A percentile compares a stretch with the other conserved stretches of the same genome.
These are phyloP conservation scores for Caenorhabditis sinica DNA, from an alignment of 2,888 invertebrate genomes.

Conservation along the genomic window DNA sequence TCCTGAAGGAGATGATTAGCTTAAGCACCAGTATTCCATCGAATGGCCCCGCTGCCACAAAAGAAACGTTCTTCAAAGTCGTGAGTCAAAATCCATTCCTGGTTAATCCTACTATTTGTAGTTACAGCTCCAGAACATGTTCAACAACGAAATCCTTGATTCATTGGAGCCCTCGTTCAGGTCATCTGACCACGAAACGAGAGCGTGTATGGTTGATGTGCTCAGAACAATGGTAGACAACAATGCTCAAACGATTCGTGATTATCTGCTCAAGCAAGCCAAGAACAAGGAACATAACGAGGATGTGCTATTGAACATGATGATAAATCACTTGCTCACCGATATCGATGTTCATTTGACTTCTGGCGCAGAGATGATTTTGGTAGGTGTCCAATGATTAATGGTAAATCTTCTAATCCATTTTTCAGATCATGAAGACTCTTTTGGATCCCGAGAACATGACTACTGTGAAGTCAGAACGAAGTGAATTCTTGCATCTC, in stretches of 20 bases:
- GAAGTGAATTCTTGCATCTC: constrained; percentile 97
- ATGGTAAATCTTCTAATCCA: no score
- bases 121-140: constrained; percentile 76
- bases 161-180: constrained; percentile 81
- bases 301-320: constrained; percentile 92
- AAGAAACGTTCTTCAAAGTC: constrained; percentile 96
- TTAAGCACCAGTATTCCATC: constrained; percentile 99
- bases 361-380: constrained; percentile 95
- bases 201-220: constrained; percentile 94
- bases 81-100: background rate
- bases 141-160: constrained; percentile 79
- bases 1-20: constrained; percentile 99
- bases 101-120: background rate
- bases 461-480: constrained; percentile 90
- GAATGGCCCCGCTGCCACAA: constrained; percentile 93
- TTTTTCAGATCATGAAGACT: constrained; percentile 75
- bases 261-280: constrained; percentile 95
- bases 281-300: constrained; percentile 88
- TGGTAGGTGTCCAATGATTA: constrained; percentile 86
- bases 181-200: constrained; percentile 92
- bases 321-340: constrained; percentile 98
- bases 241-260: constrained; percentile 96
- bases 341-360: constrained; percentile 95
- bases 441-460: constrained; percentile 82
- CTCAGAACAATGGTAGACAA: constrained; percentile 98